Evolutionary conservation across 2,797 vertebrate genomes (phyloP), one percentile per base, ranked within the genome.

Genomic region (Galaxias olidus): DNA sequence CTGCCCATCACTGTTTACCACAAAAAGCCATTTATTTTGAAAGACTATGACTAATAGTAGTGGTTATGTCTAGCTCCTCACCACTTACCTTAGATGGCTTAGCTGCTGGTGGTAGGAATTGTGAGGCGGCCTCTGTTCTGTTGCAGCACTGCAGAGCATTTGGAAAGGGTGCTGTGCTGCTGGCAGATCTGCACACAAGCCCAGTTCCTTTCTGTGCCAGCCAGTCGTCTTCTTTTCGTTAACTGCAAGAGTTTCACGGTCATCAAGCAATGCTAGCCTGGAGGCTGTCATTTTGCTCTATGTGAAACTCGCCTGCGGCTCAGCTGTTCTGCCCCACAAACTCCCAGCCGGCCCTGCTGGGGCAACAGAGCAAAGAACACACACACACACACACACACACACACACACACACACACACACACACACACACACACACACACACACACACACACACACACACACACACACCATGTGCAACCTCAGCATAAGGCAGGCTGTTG

Each of bases 251-350:
- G 84, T 90, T 89, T 90, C 85, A 87, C 86, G 86, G 87, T 88
- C 88, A 89, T 89, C 85, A 89, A 90, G 84, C 89, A 90, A 86
- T 67, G 85, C 83, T 70, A 81, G 88, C 88, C 89, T 80, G 70
- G 77, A 89, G 89, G 86, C 87, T 85, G 84, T 87, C 86, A 88
- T 89, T 88, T 84, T 65, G 30, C 81, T 84, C 86, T 40, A 78
- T 87, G 83, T 80, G 79, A 75, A 79, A 83, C 81, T 75, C 51
- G 85, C 88, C 86, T 6, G 79, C 66, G 70, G 88, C 87, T 81
- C 59, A 79, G 87, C 52, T 42, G 76, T 91, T 92, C 88, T 90
- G 90, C 87, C 88, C 90, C 88, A 92, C 90, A 92, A 90, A 91
- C 83, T 87, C 87, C 76, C 89, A 90, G 85, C 83, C 82, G 77